Evolutionary conservation across 2,797 vertebrate species (phyloP), one percentile per base, ranked within the genome.

Genomic region (Malacoraja senta): DNA sequence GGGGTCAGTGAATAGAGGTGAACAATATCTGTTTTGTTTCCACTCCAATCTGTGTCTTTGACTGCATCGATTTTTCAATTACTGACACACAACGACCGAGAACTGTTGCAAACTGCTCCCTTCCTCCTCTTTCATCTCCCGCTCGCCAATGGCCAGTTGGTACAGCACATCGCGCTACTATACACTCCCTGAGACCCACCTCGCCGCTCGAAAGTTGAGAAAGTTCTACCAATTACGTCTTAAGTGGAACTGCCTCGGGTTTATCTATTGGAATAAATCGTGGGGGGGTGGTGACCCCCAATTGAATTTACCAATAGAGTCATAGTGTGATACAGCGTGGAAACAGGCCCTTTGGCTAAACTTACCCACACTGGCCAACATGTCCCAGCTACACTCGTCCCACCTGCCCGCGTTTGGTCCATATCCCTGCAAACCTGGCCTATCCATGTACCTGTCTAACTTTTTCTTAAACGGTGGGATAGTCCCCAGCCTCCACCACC

Each of bases 31-130:
- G 24, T 68, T 68, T 24, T 6, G 44, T 53, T 53, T 68, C 65
- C 84, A 88, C 61, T 8, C n/a, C n/a, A 8, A 29, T 24, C n/a
- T 35, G 29, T 32, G 58, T 1, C 61, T 53, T 53, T 35, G n/a
- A 68, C 84, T 88, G n/a, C 84, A 88, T 88, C 63, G 63, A 88
- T 88, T 88, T 88, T 35, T 68, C 84, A 88, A 68, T 88, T 35
- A 88, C 61, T 21, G 63, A 19, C 9, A 35, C 61, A 32, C 10
- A 86, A 63, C 61, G 83, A 86, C 29, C 80, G 44, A 61, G 61
- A 21, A 35, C 7, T 65, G 61, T 88, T 32, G 8, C n/a, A 68
- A 65, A 88, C 61, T 65, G 61, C 61, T 8, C 61, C 61, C 9
- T 63, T 68, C 61, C 19, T 61, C 61, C 65, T 29, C 19, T 24